A percentile compares a stretch with the other conserved stretches of the same genome.
phyloP scores from a whole-genome alignment of 2,797 vertebrate genomes.

The Darevskia nairensis region DNA sequence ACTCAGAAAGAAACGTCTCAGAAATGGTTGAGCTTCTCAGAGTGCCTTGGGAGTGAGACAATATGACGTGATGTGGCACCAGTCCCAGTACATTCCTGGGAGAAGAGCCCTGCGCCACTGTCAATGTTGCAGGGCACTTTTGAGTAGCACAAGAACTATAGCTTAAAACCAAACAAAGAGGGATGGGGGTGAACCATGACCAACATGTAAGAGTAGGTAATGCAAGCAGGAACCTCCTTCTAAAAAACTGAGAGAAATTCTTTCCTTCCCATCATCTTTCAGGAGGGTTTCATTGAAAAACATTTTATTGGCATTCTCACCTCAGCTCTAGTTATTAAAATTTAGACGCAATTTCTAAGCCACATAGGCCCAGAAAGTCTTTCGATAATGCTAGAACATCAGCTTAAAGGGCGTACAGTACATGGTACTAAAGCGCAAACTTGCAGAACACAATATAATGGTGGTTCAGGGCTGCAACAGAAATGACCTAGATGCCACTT shows the following conservation, averaged over 20 bases:
- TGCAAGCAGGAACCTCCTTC: too few species aligned
- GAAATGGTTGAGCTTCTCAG: background rate
- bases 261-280: too few species aligned
- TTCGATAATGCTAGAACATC: background rate
- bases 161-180: too few species aligned
- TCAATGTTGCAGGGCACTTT: too few species aligned
- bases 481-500: background rate
- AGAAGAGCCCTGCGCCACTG: too few species aligned
- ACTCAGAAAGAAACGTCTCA: background rate
- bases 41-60: background rate
- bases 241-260: too few species aligned
- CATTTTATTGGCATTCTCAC: too few species aligned
- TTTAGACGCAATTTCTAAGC: background rate
- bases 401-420: background rate
- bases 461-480: background rate
- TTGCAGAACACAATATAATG: background rate
- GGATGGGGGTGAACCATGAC: too few species aligned
- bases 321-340: background rate
- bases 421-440: background rate
- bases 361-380: background rate
- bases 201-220: too few species aligned
- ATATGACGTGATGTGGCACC: background rate
- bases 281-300: too few species aligned
- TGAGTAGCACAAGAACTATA: too few species aligned
- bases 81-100: background rate